Percentiles rank a stretch among this genome's conserved stretches.
phyloP scores from a whole-genome alignment of 2,113 vertebrate genomes.

The Galbula dea region DNA sequence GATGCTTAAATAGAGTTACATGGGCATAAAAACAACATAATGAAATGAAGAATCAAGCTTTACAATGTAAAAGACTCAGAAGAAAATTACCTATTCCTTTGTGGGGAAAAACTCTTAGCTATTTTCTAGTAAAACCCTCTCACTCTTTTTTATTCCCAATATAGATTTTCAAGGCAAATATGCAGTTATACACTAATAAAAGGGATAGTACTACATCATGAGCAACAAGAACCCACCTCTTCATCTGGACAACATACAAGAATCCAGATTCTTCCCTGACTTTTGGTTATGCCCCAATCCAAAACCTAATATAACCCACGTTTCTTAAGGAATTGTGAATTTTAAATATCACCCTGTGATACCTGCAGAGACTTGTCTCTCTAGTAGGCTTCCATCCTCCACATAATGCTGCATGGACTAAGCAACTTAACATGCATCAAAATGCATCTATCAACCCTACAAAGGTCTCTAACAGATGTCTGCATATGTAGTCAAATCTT shows the following conservation, averaged over 20 bases:
- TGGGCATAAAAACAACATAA: constrained; percentile 43
- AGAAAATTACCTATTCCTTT: constrained; percentile 35
- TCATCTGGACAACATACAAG: background rate
- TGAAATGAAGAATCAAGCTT: constrained; percentile 39
- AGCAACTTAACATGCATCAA: background rate
- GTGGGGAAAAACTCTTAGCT: background rate
- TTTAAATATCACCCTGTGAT: background rate
- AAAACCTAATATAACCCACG: background rate
- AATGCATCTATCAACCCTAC: background rate
- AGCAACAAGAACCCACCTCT: background rate
- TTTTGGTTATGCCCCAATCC: background rate
- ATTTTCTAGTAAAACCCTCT: constrained; percentile 7
- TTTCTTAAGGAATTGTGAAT: background rate
- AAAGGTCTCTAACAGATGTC: background rate
- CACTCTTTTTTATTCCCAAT: background rate
- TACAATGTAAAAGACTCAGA: constrained; percentile 1
- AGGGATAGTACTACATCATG: background rate
- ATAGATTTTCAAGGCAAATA: constrained; percentile 41
- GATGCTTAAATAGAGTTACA: constrained; percentile 44
- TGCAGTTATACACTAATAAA: background rate
- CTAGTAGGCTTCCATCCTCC: background rate
- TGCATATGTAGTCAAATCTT: background rate
- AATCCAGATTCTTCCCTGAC: background rate
- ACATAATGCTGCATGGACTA: background rate
- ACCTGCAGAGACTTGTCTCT: background rate